These are phyloP conservation scores for Saccostrea cuccullata DNA, from an alignment of 1,140 invertebrate genomes.

Conservation along the genomic window DNA sequence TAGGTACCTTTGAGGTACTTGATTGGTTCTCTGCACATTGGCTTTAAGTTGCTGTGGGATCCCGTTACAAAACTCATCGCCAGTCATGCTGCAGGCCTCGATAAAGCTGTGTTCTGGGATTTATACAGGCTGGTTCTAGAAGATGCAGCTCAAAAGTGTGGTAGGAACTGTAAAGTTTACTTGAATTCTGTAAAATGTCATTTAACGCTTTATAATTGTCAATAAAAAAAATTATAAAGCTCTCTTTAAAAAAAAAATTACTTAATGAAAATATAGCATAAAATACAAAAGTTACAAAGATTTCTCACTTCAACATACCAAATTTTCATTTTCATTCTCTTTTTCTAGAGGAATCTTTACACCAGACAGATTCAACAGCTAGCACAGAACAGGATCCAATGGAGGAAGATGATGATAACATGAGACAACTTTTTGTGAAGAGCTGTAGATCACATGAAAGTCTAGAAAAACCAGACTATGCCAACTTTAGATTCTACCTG, in stretches of 20 bases:
- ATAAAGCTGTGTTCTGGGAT: constrained; percentile 87
- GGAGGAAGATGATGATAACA: constrained; percentile 22
- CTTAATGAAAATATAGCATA: too few species aligned
- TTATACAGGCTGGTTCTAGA: constrained; percentile 85
- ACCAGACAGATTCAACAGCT: not conserved
- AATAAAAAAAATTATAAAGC: too few species aligned
- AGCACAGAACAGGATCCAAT: not conserved
- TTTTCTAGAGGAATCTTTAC: not conserved
- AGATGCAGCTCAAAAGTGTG: constrained; percentile 75
- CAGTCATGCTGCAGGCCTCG: constrained; percentile 84
- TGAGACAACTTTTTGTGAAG: not conserved
- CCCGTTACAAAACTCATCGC: constrained; percentile 87
- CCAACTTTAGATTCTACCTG: constrained; percentile 88
- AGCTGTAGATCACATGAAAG: constrained; percentile 15
- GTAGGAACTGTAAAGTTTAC: constrained; percentile 58
- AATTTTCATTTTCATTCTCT: not conserved
- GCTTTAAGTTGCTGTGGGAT: constrained; percentile 93
- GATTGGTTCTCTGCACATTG: constrained; percentile 89
- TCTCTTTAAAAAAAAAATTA: too few species aligned
- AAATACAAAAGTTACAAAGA: too few species aligned
- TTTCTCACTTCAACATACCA: too few species aligned
- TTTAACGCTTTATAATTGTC: too few species aligned
- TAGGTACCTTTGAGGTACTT: constrained; percentile 86
- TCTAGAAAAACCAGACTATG: constrained; percentile 54
- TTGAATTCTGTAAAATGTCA: too few species aligned